Base-by-base conservation (phyloP, 2,888 invertebrate species). In the Drosophila monieri region DNA sequence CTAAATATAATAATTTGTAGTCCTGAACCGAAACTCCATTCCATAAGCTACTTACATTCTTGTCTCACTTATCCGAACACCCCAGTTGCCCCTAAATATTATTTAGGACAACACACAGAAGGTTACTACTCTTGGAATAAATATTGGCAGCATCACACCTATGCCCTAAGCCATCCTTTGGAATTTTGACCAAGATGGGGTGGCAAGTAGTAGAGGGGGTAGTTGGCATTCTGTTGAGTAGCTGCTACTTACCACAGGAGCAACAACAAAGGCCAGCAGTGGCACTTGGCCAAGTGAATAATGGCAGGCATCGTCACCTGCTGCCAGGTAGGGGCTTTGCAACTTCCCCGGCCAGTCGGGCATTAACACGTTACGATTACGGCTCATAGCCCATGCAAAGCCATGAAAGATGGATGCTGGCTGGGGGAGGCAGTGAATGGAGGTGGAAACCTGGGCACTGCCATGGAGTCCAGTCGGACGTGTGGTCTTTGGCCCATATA, bases 361-460 rank as follows among this genome's bases (percentile, higher is more conserved):
- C 77, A 86, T 88, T 81, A 88, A 83, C 81, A 88, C 88, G 80
- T 85, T 77, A 73, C 78, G 61, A 74, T 69, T 80, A 88, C 85
- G 80, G 58, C 85, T 77, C 59, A 72, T 67, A 83, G 69, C 32
- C 53, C 56, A 69, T 60, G 70, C 75, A 73, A 68, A 73, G 75
- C 48, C 74, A 71, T 37, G 47, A 47, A 15, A 18, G 39, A 41
- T 41, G 39, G 15, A 41, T 41, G 49, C 27, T 27, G 27, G 27
- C 3, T 8, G 27, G 27, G 27, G 27, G 27, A 9, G 27, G 25
- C 25, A 6, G 48, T 9, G 35, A 1, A 18, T 23, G 53, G 21
- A 25, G 48, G 23, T 35, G 53, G 30, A 10, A 43, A 21, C 65
- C 39, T 23, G 62, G 62, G 30, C 56, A 41, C 14, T 44, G 27